A percentile compares a stretch with the other conserved stretches of the same genome.
phyloP scores from a whole-genome alignment of 2,888 invertebrate species.

The Ptilodon capucinus region DNA sequence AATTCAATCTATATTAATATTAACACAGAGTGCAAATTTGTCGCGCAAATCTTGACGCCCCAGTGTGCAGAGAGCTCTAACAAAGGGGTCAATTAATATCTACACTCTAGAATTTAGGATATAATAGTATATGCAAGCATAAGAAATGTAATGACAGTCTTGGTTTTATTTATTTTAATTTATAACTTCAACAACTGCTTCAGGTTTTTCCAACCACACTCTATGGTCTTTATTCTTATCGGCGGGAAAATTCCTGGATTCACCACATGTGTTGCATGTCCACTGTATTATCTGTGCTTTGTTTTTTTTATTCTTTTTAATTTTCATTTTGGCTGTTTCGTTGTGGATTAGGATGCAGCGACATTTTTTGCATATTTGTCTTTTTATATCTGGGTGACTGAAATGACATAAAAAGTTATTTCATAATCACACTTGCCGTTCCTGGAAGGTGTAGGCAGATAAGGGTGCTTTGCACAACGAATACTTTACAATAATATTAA shows the following conservation, averaged over 20 bases:
- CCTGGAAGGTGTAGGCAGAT: neutral
- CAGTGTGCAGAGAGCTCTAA: too few species aligned
- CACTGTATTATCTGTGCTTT: conserved; percentile 68
- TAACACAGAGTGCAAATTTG: too few species aligned
- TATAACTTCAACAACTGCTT: conserved; percentile 74
- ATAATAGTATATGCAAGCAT: too few species aligned
- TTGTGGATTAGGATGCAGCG: conserved; percentile 77
- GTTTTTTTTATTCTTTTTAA: conserved; percentile 63
- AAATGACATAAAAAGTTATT: conserved; percentile 30
- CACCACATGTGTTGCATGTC: conserved; percentile 67
- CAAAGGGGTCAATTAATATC: too few species aligned
- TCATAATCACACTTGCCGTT: neutral
- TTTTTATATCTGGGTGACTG: conserved; percentile 83
- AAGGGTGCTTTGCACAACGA: too few species aligned
- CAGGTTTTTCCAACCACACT: conserved; percentile 79
- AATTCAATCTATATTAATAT: too few species aligned
- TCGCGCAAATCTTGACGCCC: too few species aligned
- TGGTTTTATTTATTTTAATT: conserved; percentile 17
- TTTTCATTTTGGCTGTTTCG: conserved; percentile 74
- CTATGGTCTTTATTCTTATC: conserved; percentile 59
- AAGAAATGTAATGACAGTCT: too few species aligned
- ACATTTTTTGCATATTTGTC: conserved; percentile 83
- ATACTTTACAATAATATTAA: too few species aligned
- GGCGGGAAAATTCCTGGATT: conserved; percentile 49
- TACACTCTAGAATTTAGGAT: too few species aligned